A percentile compares a stretch with the other conserved stretches of the same genome.
phyloP scores from a whole-genome alignment of 2,797 vertebrate species.

The Pelochelys cantorii region DNA sequence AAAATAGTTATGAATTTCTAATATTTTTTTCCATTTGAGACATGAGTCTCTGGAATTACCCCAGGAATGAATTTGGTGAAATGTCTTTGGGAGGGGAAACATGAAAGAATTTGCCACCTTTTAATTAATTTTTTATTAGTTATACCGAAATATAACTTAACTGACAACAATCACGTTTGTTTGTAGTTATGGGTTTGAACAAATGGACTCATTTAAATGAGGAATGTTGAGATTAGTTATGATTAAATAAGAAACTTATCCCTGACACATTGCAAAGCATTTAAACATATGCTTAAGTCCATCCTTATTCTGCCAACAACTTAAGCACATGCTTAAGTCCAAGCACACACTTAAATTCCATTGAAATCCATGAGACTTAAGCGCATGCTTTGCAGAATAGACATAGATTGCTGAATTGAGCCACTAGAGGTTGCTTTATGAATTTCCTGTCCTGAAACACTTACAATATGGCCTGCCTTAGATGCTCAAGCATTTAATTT shows the following conservation, averaged over 20 bases:
- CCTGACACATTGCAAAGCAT: neutral
- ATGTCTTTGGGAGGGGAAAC: neutral
- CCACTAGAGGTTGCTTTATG: neutral
- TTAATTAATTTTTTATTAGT: constrained; percentile 22
- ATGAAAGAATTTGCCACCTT: neutral
- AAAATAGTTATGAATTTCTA: neutral
- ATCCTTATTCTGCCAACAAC: neutral
- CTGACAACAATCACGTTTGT: neutral
- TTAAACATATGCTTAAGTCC: neutral
- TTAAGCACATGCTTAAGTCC: neutral
- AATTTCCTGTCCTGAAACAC: constrained; percentile 19
- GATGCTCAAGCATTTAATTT: constrained; percentile 48
- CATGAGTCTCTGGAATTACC: constrained; percentile 34
- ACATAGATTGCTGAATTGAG: neutral
- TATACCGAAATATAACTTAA: constrained; percentile 2
- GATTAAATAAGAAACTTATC: constrained; percentile 27
- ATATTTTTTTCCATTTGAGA: constrained; percentile 3
- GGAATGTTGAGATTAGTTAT: neutral
- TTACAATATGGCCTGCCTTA: neutral
- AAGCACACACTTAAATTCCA: neutral
- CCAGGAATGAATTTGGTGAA: constrained; percentile 17
- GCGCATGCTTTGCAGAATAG: neutral
- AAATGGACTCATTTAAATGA: constrained; percentile 3
- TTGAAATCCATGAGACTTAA: neutral
- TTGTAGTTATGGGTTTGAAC: constrained; percentile 15